Percentiles rank a stretch among this genome's conserved stretches.
Conservation (phyloP, 37 sponge, comb jelly and placozoan species). For the Theonella swinhoei region DNA sequence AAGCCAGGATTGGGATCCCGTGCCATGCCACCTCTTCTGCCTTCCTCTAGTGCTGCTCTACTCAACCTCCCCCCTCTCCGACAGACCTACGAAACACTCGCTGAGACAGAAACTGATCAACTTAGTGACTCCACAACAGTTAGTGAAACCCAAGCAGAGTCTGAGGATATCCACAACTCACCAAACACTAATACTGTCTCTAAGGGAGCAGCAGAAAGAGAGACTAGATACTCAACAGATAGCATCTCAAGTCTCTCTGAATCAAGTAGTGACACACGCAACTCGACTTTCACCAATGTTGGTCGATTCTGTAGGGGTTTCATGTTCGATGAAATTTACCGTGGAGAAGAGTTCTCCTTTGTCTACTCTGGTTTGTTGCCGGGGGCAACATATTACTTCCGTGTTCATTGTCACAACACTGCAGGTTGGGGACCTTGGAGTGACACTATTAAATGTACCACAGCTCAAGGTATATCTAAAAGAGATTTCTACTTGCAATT, state of each 20-base stretch:
- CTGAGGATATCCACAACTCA: constrained; percentile 11
- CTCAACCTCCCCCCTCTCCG: constrained; percentile 72
- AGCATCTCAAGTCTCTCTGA: constrained; percentile 14
- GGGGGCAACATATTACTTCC: constrained; percentile 74
- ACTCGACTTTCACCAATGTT: constrained; percentile 4
- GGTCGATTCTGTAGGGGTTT: constrained; percentile 42
- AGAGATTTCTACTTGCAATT: no score
- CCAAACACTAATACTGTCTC: neutral
- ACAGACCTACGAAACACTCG: neutral
- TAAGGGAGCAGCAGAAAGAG: neutral
- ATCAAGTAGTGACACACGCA: neutral
- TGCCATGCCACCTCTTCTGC: neutral
- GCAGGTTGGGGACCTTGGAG: constrained; percentile 87
- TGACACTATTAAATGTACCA: constrained; percentile 64
- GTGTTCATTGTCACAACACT: constrained; percentile 73
- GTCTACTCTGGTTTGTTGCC: constrained; percentile 53
- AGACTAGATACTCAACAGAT: constrained; percentile 13
- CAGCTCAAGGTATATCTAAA: constrained; percentile 26
- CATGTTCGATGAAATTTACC: constrained; percentile 70
- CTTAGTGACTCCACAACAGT: constrained; percentile 19
- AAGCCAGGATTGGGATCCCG: neutral
- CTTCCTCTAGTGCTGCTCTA: constrained; percentile 2
- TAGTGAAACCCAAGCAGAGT: constrained; percentile 52
- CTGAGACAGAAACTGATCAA: constrained; percentile 22
- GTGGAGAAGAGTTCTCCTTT: constrained; percentile 41